Evolutionary conservation across 1,140 invertebrate species (phyloP).

Genomic region (Caenorhabditis briggsae): DNA sequence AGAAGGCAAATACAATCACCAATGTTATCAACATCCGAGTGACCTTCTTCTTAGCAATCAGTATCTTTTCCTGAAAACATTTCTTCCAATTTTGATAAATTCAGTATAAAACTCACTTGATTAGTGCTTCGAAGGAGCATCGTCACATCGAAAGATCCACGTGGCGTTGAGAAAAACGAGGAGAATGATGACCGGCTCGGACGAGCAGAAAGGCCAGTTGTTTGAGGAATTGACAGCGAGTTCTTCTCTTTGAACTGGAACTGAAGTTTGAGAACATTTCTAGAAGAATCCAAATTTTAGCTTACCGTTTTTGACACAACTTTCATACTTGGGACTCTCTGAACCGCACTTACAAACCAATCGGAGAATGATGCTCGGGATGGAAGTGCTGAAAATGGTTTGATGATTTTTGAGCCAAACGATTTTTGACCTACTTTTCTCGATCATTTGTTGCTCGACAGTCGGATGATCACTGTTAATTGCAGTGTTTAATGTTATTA

Average conservation of each 20-base stretch:
- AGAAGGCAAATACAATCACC: slow-evolving; percentile 91
- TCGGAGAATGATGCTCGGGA: slow-evolving; percentile 60
- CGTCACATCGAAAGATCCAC: slow-evolving; percentile 46
- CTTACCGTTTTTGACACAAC: slow-evolving; percentile 34
- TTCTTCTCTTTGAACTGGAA: slow-evolving; percentile 55
- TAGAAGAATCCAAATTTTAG: not conserved
- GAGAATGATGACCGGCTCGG: slow-evolving; percentile 52
- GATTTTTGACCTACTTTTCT: slow-evolving; percentile 48
- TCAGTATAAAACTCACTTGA: slow-evolving; percentile 50
- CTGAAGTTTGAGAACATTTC: not conserved
- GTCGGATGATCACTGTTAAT: slow-evolving; percentile 66
- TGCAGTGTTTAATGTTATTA: slow-evolving; percentile 67
- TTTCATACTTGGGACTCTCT: slow-evolving; percentile 34
- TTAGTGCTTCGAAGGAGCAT: slow-evolving; percentile 57
- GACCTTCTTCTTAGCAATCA: slow-evolving; percentile 79
- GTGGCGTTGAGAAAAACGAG: slow-evolving; percentile 54
- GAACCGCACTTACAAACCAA: slow-evolving; percentile 60
- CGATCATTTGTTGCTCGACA: slow-evolving; percentile 60
- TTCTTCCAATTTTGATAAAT: not conserved
- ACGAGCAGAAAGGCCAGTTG: not conserved
- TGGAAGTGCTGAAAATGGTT: slow-evolving; percentile 30
- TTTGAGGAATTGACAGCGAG: slow-evolving; percentile 51
- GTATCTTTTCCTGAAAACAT: slow-evolving; percentile 63
- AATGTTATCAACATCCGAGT: slow-evolving; percentile 92
- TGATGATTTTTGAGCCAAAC: not conserved